A percentile compares a stretch with the other conserved stretches of the same genome.
Evolutionary conservation across 2,888 invertebrate species (phyloP).

Genomic region (Machimus rusticus): DNA sequence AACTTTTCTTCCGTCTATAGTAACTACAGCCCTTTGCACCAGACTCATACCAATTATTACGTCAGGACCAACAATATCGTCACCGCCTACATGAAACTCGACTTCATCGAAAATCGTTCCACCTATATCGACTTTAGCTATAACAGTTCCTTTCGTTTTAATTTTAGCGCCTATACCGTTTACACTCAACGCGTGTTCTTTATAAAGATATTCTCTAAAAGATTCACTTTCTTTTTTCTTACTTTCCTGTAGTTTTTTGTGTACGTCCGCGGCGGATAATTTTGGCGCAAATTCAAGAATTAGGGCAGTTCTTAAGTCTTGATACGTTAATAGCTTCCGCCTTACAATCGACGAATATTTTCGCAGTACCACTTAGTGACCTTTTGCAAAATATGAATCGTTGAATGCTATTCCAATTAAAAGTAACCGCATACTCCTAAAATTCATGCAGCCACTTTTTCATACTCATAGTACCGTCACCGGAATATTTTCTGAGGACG

Average conservation of each 20-base stretch:
- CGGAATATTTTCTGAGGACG: conserved; percentile 25
- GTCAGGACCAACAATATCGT: too few species aligned
- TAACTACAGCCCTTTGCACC: too few species aligned
- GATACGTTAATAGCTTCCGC: conserved; percentile 35
- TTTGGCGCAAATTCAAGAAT: conserved; percentile 18
- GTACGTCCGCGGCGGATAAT: conserved; percentile 34
- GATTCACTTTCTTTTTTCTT: conserved; percentile 36
- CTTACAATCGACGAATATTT: conserved; percentile 33
- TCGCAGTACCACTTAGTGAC: conserved; percentile 12
- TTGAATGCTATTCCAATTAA: conserved; percentile 33
- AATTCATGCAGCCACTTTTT: conserved; percentile 38
- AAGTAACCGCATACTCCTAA: conserved; percentile 29
- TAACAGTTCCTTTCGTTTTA: too few species aligned
- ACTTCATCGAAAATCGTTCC: too few species aligned
- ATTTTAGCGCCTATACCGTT: too few species aligned
- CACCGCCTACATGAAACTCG: too few species aligned
- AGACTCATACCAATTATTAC: too few species aligned
- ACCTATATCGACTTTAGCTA: too few species aligned
- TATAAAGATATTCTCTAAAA: conserved; percentile 42
- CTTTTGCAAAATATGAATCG: conserved; percentile 39
- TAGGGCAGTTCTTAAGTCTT: conserved; percentile 20
- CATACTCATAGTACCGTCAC: background rate
- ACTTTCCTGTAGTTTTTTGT: conserved; percentile 31
- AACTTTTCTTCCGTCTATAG: too few species aligned
- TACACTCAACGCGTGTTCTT: too few species aligned